Base-by-base conservation (phyloP, 2,888 invertebrate species). In the Sinodicranocentrus sp. region DNA sequence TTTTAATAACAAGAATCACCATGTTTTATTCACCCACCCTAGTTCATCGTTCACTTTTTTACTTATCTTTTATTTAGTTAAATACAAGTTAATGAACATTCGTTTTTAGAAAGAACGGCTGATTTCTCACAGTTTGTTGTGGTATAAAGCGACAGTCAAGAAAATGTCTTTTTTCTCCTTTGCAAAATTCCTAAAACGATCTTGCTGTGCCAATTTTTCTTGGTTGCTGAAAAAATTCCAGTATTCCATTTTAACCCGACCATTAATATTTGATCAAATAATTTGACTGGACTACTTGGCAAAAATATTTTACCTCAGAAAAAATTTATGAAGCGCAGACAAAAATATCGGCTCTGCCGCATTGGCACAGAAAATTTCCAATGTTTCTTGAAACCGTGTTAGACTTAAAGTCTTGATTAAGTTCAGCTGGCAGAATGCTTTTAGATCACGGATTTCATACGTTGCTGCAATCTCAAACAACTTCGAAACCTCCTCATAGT, bases 171-270 rank as follows among this genome's bases (percentile, higher is more conserved):
- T 61, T 2, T 78, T 59, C 13, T 57, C 78, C 6, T 26, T 17
- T 0, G 70, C 70, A 39, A 78, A 71, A 10, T 21, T 26, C 26
- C 61, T 43, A 52, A 78, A 78, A 25, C 33, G 25, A 19, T 25
- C 63, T 0, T 10, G 13, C 15, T 48, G 61, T 17, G 44, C 0
- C 2, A 78, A 28, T 13, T 48, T 44, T 1, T 2, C 19, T 52
- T 78, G 78, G 48, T 78, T 70, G 33, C 77, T 76, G 54, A 2
- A 75, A 19, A 54, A 21, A 26, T 3, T n/a, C 21, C 8, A 21
- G 48, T 17, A 39, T 2, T 67, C 21, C 19, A 48, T 13, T 6
- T 33, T 39, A 2, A 59, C 48, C n/a, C 26, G 25, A 70, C 26
- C 17, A 23, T 23, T 17, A 19, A 21, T 26, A 59, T 59, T 25